Evolutionary conservation across 2,888 invertebrate genomes (phyloP).

Genomic region (Abrostola triplasia): DNA sequence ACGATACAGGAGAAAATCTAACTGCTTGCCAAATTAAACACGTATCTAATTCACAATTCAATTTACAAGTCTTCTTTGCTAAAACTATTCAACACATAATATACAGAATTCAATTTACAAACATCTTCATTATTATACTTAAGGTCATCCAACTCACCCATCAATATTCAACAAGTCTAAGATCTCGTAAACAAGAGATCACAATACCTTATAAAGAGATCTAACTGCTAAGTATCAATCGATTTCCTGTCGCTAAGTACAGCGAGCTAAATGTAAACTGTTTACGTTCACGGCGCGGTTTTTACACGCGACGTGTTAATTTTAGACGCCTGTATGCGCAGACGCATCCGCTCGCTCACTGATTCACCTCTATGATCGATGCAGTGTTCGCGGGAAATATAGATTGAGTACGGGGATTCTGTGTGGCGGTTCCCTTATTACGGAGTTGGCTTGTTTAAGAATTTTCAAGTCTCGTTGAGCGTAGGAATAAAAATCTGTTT

Average conservation of each 20-base stretch:
- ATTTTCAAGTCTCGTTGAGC: too few species aligned
- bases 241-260: slow-evolving; percentile 53
- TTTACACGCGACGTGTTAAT: slow-evolving; percentile 74
- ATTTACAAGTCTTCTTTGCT: too few species aligned
- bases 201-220: slow-evolving; percentile 5
- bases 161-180: background rate
- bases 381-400: slow-evolving; percentile 15
- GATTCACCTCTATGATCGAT: slow-evolving; percentile 55
- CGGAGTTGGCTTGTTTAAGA: background rate
- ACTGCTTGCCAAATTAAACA: too few species aligned
- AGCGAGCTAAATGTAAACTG: slow-evolving; percentile 57
- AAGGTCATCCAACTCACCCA: background rate
- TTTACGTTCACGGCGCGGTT: slow-evolving; percentile 67
- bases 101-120: too few species aligned
- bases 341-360: slow-evolving; percentile 65
- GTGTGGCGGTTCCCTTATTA: background rate
- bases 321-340: slow-evolving; percentile 70
- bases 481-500: background rate
- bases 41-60: too few species aligned
- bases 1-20: too few species aligned
- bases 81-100: too few species aligned
- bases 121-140: too few species aligned
- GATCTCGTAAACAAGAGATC: background rate
- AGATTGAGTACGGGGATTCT: slow-evolving; percentile 2
- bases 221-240: slow-evolving; percentile 40